Percentiles rank a stretch among this genome's conserved stretches.
These are phyloP conservation scores for Eristalis arbustorum DNA, from an alignment of 2,888 invertebrate species.

Conservation along the genomic window DNA sequence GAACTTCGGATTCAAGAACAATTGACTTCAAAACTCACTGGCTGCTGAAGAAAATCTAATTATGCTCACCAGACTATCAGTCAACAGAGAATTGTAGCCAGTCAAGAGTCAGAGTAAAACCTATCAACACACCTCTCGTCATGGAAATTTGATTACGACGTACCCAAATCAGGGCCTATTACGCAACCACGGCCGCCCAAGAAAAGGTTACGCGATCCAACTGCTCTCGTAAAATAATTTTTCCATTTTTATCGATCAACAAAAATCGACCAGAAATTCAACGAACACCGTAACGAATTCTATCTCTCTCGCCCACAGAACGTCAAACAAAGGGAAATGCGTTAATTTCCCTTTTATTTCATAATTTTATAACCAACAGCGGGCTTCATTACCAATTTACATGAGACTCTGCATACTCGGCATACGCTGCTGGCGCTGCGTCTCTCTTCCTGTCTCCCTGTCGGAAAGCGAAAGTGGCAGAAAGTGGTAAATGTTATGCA, in stretches of 20 bases:
- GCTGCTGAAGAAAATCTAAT: no score
- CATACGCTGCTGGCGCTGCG: background rate
- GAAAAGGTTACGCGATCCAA: background rate
- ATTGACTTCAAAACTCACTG: no score
- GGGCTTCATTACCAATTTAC: slow-evolving; percentile 47
- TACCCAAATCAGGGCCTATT: background rate
- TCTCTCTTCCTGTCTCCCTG: background rate
- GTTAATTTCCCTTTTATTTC: slow-evolving; percentile 26
- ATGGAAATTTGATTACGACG: background rate
- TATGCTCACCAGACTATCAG: no score
- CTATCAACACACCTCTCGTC: background rate
- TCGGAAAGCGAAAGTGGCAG: background rate
- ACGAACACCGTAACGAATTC: background rate
- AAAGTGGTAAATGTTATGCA: slow-evolving; percentile 7
- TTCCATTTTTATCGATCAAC: background rate
- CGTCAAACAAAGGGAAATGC: background rate
- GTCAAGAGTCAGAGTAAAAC: background rate
- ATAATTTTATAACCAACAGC: slow-evolving; percentile 30
- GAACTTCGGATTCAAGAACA: no score
- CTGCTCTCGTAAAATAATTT: background rate
- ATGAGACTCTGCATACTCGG: slow-evolving; percentile 11
- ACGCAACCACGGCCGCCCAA: background rate
- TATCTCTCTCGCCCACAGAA: background rate
- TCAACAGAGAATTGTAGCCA: background rate
- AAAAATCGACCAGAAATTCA: background rate